Evolutionary conservation across 2,888 invertebrate species (phyloP).

Genomic region (Cataglyphis rosenhaueri): DNA sequence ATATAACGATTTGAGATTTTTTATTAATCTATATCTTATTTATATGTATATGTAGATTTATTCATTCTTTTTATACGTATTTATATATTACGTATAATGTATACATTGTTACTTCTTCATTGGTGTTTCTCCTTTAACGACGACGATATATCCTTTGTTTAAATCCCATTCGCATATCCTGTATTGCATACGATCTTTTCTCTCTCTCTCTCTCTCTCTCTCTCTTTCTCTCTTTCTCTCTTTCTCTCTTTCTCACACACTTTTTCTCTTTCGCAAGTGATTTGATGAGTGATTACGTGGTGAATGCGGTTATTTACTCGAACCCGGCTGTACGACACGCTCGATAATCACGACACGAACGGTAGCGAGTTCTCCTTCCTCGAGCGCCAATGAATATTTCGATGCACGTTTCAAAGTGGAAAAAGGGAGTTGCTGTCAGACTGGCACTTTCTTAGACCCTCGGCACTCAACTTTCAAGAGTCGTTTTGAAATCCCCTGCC

Average conservation of each 20-base stretch:
- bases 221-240: slow-evolving; percentile 14
- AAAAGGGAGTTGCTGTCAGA: neutral
- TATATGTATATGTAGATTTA: slow-evolving; percentile 78
- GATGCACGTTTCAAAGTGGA: slow-evolving; percentile 11
- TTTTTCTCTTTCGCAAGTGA: slow-evolving; percentile 19
- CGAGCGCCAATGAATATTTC: slow-evolving; percentile 29
- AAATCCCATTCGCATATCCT: neutral
- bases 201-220: neutral
- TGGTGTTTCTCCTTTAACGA: slow-evolving; percentile 51
- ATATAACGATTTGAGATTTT: slow-evolving; percentile 74
- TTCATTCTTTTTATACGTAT: slow-evolving; percentile 73
- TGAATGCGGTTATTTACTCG: slow-evolving; percentile 26
- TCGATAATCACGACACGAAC: slow-evolving; percentile 28
- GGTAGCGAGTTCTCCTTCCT: slow-evolving; percentile 33
- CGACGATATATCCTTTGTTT: slow-evolving; percentile 20
- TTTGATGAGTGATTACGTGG: slow-evolving; percentile 30
- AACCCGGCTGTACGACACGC: slow-evolving; percentile 7
- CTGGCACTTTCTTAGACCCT: slow-evolving; percentile 26
- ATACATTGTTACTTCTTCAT: slow-evolving; percentile 60
- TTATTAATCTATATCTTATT: slow-evolving; percentile 81
- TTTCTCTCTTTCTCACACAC: neutral
- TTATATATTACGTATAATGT: slow-evolving; percentile 80
- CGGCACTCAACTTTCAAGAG: slow-evolving; percentile 24
- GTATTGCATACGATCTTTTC: neutral
- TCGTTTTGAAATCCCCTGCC: neutral